Conservation (phyloP, 2,113 vertebrate species). For the Ellobius talpinus region DNA sequence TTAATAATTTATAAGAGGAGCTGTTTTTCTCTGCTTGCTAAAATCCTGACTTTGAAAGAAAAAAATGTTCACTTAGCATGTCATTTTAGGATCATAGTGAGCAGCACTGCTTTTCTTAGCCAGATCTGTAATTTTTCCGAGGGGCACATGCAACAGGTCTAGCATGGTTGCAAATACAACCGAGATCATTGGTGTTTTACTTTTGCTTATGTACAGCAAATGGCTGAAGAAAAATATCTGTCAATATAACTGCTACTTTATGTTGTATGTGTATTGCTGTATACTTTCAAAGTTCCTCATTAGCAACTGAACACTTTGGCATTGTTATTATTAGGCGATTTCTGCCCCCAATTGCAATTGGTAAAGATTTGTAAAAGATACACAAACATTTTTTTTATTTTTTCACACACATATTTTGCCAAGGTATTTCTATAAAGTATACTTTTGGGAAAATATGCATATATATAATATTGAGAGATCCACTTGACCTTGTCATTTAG, state of each 20-base stretch:
- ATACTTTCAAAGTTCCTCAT: constrained; percentile 3
- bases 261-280: not conserved
- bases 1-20: not conserved
- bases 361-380: not conserved
- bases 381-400: constrained; percentile 50
- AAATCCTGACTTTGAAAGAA: constrained; percentile 17
- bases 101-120: not conserved
- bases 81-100: constrained; percentile 4
- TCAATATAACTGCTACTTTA: not conserved
- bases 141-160: constrained; percentile 77
- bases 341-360: not conserved
- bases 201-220: constrained; percentile 1
- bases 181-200: constrained; percentile 39
- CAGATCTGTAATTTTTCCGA: constrained; percentile 1
- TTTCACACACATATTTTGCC: constrained; percentile 40
- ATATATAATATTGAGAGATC: not conserved
- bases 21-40: constrained; percentile 25
- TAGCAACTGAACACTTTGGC: not conserved
- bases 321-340: not conserved
- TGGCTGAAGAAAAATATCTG: constrained; percentile 12
- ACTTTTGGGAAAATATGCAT: constrained; percentile 1
- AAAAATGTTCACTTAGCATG: not conserved
- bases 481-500: constrained; percentile 1
- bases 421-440: not conserved
- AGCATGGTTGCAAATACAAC: constrained; percentile 41